Evolutionary conservation across 2,888 invertebrate genomes (phyloP), one percentile per base, ranked within the genome.

Genomic region (Pemphredon lugubris): DNA sequence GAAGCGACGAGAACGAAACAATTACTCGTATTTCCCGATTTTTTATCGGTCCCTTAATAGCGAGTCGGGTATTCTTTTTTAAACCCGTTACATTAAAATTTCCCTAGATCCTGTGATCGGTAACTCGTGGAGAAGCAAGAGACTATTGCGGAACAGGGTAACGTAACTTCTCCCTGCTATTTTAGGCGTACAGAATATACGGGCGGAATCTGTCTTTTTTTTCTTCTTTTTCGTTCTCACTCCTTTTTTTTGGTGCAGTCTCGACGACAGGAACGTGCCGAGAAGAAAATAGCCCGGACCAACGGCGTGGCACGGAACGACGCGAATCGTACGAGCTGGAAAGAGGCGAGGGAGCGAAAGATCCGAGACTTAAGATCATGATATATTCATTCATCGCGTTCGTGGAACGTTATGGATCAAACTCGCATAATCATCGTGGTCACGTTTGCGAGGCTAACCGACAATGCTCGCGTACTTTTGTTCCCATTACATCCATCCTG

Each of bases 211-310:
- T n/a, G 51, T 47, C 39, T 64, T 57, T 68, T 61, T 53, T 50
- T 63, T 40, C 18, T 57, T 40, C 20, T 18, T 16, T 42, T n/a
- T n/a, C n/a, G n/a, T n/a, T n/a, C n/a, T n/a, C n/a, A n/a, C n/a
- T n/a, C n/a, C 34, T 47, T 42, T 34, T 45, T 21, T 59, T 30
- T 54, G 50, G 21, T 50, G 77, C 58, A 60, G 50, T 34, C 67
- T 39, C 79, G 74, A 68, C 78, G 81, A 75, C 73, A 66, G 73
- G 77, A 75, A 82, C 77, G 81, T 76, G 81, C 71, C 79, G 77
- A 57, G 81, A 83, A 68, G 79, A 82, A 83, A 83, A 83, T 83
- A 83, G 81, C 83, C 61, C 75, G 74, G 82, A 83, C 81, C 80
- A 84, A 79, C 82, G 84, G 72, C 75, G 79, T 53, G 80, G 70